phyloP scores from a whole-genome alignment of 2,113 vertebrate genomes.

The Carollia perspicillata region DNA sequence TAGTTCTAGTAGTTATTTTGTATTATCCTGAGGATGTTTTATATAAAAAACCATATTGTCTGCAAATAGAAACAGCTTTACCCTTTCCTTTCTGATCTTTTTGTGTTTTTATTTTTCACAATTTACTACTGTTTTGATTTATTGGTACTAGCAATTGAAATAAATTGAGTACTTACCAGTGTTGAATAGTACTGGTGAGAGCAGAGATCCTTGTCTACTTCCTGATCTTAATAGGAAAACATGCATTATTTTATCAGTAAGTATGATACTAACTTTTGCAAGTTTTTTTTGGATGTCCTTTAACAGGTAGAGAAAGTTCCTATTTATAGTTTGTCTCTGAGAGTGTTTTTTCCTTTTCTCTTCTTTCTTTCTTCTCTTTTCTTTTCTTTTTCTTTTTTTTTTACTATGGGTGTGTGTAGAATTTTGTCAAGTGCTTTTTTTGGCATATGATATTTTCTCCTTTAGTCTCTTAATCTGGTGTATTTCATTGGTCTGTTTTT shows the following conservation, averaged over 20 bases:
- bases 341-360: too few relatives aligned
- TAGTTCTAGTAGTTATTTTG: neutral
- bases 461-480: neutral
- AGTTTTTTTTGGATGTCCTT: neutral
- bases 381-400: neutral
- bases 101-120: neutral
- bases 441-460: neutral
- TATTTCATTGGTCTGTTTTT: neutral
- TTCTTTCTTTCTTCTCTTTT: too few relatives aligned
- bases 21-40: neutral
- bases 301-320: neutral
- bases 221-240: neutral
- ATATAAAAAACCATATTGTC: too few relatives aligned
- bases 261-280: neutral
- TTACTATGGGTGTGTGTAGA: neutral
- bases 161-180: neutral
- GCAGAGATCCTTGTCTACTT: neutral
- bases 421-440: neutral
- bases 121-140: neutral
- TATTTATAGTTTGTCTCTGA: neutral
- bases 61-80: neutral
- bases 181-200: neutral
- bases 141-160: neutral
- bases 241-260: neutral
- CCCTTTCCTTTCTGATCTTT: neutral